A percentile compares a stretch with the other conserved stretches of the same genome.
phyloP scores from a whole-genome alignment of 2,113 vertebrate species.

The Callocephalon fimbriatum region DNA sequence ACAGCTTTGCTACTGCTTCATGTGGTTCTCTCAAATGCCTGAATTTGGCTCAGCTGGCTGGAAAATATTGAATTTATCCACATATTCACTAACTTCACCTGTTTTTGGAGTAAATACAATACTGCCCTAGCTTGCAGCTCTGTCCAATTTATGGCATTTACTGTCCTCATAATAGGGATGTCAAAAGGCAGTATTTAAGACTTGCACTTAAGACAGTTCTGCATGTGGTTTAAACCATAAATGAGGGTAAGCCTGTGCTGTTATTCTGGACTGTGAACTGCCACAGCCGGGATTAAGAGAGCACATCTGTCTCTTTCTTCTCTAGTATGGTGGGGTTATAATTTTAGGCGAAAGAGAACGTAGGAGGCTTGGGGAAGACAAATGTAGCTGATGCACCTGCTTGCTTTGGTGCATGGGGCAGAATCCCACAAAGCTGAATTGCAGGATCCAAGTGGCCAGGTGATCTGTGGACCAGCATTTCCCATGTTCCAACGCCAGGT shows the following conservation, averaged over 20 bases:
- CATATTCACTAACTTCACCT: neutral
- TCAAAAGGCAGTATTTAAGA: neutral
- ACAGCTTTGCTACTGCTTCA: neutral
- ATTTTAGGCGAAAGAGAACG: neutral
- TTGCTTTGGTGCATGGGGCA: neutral
- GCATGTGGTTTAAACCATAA: neutral
- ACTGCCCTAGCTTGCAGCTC: neutral
- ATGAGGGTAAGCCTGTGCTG: neutral
- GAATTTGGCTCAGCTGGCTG: neutral
- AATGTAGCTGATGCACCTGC: neutral
- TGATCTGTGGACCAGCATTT: neutral
- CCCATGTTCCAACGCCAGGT: neutral
- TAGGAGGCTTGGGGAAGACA: neutral
- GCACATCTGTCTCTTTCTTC: neutral
- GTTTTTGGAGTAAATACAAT: neutral
- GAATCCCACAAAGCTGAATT: neutral
- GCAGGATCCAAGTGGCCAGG: neutral
- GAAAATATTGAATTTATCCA: neutral
- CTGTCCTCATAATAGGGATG: neutral
- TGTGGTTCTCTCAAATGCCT: neutral
- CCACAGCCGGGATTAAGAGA: fast-evolving
- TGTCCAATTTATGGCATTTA: neutral
- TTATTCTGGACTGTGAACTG: neutral
- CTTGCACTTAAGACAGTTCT: neutral
- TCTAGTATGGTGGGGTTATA: neutral